Evolutionary conservation across 2,797 vertebrate genomes (phyloP), one percentile per base, ranked within the genome.

Genomic region (Sorex maritimensis): DNA sequence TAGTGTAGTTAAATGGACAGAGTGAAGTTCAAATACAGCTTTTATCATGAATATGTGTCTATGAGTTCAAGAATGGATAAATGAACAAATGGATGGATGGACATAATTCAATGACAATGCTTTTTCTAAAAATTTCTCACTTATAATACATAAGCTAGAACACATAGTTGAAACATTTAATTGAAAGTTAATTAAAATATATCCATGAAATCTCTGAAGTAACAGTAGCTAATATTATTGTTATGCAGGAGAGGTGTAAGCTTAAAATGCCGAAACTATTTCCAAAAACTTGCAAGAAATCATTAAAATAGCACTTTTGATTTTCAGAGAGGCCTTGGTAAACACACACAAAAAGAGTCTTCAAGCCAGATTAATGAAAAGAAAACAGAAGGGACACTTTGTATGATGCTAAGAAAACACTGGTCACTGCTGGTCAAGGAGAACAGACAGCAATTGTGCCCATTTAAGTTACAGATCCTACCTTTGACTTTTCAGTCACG

Each of bases 401-500:
- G 71, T 73, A 23, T 68, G 72, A 72, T 12, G 61, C 65, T 52
- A 75, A 95, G 86, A 71, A 89, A 91, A 88, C 55, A 34, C 24
- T 82, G 61, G 74, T 90, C 90, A 75, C 30, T 61, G 10, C 23
- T 94, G 69, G 65, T 85, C 86, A 81, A 67, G 52, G 86, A 92
- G 83, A 91, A 93, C 71, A 95, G 81, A 73, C 1, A 65, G 79
- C 41, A 72, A 90, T 88, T 44, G 86, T 87, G 61, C 67, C 0
- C 19, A 74, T 72, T 63, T 68, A 55, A 88, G 52, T 84, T 65
- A 12, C 63, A 65, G 86, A 81, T 63, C 74, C 55, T 86, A 68
- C 83, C 83, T 95, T 79, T 91, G 94, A 58, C 91, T 93, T 87
- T 86, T 63, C 2, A 79, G 77, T 79, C 81, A 89, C 2, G 5